Evolutionary conservation across 2,113 vertebrate genomes (phyloP).

Genomic region (Zosterops hypoxanthus): DNA sequence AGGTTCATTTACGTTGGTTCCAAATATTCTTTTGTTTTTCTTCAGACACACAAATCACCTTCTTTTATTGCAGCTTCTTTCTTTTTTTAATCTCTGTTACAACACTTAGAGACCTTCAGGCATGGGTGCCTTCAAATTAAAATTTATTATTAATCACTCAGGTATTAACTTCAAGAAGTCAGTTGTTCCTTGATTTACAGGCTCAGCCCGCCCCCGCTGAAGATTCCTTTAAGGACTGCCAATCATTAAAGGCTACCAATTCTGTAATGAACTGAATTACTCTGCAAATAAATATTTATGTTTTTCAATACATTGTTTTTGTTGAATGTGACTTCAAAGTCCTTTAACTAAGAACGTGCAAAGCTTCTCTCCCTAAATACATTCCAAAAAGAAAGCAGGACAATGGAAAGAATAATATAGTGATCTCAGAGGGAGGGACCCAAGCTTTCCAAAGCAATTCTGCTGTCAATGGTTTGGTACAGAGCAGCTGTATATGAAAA

Average conservation of each 20-base stretch:
- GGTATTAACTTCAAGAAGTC: slow-evolving; percentile 59
- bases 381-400: slow-evolving; percentile 43
- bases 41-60: slow-evolving; percentile 12
- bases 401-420: slow-evolving; percentile 63
- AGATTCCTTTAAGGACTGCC: slow-evolving; percentile 57
- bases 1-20: not conserved
- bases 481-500: slow-evolving; percentile 59
- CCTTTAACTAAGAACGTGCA: slow-evolving; percentile 10
- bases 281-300: slow-evolving; percentile 56
- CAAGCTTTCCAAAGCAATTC: slow-evolving; percentile 62
- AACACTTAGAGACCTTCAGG: slow-evolving; percentile 46
- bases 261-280: slow-evolving; percentile 40
- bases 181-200: slow-evolving; percentile 56
- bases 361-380: slow-evolving; percentile 18
- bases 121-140: slow-evolving; percentile 56
- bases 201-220: slow-evolving; percentile 18
- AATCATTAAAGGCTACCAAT: slow-evolving; percentile 53
- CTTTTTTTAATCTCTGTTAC: slow-evolving; percentile 46
- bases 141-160: slow-evolving; percentile 59
- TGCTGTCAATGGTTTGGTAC: slow-evolving; percentile 55
- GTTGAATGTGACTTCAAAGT: slow-evolving; percentile 56
- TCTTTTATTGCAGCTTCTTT: slow-evolving; percentile 34
- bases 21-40: slow-evolving; percentile 17
- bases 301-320: slow-evolving; percentile 54
- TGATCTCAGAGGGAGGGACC: slow-evolving; percentile 66